Base-by-base conservation (phyloP, 2,888 invertebrate species). In the Apantesis nais region DNA sequence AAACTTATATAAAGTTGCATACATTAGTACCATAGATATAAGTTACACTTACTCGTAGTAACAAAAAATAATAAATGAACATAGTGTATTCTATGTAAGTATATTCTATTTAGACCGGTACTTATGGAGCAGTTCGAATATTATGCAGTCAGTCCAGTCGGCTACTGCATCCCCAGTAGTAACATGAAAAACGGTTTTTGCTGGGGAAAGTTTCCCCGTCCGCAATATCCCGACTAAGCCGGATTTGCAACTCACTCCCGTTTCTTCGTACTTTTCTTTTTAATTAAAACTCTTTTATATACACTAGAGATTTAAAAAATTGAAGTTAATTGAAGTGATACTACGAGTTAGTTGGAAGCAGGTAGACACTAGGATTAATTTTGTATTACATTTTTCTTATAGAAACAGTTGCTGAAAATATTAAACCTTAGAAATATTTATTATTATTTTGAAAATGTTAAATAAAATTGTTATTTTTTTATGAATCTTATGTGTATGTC, bases 261-360 rank as follows among this genome's bases (percentile, higher is more conserved):
- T 85, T 85, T 86, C 85, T 85, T 86, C 85, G 80, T 84, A 87
- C 88, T 88, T 90, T 87, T 87, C 86, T 90, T 92, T 92, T 93
- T 92, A 93, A 93, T 93, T 92, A 93, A 93, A 92, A 90, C 85
- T 88, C 88, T 90, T 92, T 92, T 90, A 90, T 89, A 84, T 85
- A 86, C 85, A 82, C 83, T 78, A 82, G 86, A 86, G 85, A 87
- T 86, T 85, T 86, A 85, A 85, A 86, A 87, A 88, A 84, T 86
- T 80, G 75, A 83, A 85, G 81, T 83, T 84, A 83, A 85, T 84
- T 78, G 79, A 77, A 77, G 78, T 76, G 80, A 83, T 84, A 85
- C 86, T 16, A 86, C 83, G 85, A 84, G 81, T 82, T 75, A 74
- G 70, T 69, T 70, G 70, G 74, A 22, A 68, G 64, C 62, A 63